Percentiles rank a stretch among this genome's conserved stretches.
phyloP scores from a whole-genome alignment of 2,888 invertebrate genomes.

The Mesorhabditis sp. region DNA sequence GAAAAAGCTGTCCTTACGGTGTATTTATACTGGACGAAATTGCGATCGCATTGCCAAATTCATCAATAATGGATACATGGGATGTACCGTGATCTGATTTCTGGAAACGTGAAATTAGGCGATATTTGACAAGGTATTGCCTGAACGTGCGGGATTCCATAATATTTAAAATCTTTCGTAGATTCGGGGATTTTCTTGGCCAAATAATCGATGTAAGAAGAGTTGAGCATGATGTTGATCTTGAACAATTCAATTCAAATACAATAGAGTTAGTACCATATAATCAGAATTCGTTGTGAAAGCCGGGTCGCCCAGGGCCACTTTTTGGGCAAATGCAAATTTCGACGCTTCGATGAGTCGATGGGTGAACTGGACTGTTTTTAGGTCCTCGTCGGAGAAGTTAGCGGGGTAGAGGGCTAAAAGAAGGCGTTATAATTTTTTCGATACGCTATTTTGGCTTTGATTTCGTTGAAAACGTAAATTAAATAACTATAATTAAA shows the following conservation, averaged over 20 bases:
- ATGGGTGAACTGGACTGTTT: background rate
- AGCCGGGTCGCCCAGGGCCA: constrained; percentile 2
- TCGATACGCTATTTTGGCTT: background rate
- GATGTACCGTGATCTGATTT: background rate
- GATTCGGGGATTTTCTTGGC: background rate
- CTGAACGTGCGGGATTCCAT: background rate
- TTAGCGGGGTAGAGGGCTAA: background rate
- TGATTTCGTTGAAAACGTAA: no score
- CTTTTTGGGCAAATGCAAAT: background rate
- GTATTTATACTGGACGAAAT: background rate
- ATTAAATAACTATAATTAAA: no score
- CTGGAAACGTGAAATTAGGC: background rate
- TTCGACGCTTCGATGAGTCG: constrained; percentile 1
- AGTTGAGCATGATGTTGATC: background rate
- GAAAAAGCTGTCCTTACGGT: background rate
- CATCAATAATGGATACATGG: background rate
- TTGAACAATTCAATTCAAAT: background rate
- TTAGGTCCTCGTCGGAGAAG: constrained; percentile 6
- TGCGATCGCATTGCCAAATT: background rate
- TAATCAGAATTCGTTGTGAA: background rate
- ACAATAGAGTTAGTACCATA: background rate
- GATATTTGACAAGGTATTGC: no score
- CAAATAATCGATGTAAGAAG: background rate
- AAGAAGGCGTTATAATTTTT: background rate
- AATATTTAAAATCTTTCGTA: background rate